Evolutionary conservation across 1,140 invertebrate genomes (phyloP), one percentile per base, ranked within the genome.

Genomic region (Drosophila mayri): DNA sequence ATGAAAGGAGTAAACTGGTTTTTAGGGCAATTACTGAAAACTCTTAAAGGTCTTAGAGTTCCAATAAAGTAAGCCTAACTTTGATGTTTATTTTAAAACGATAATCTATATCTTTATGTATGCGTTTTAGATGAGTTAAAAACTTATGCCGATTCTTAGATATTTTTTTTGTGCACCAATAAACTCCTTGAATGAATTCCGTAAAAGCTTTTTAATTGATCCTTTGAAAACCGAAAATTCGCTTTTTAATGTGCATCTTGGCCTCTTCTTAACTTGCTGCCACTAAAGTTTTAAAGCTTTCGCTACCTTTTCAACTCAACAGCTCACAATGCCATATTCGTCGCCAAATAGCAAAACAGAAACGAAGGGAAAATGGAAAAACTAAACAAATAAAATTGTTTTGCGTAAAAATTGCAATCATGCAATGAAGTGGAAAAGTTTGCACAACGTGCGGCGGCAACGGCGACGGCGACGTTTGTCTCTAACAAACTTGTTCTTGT

Each of bases 371-470:
- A 58, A 65, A 68, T 40, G 18, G 65, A 68, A 72, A 72, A 86
- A 76, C 71, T 79, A 87, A 87, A 67, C 79, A 87, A 86, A 86
- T 86, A 79, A 86, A 86, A 86, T 86, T 88, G 83, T 88, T 86
- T 86, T 88, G 84, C 83, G 84, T 86, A 88, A 86, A 83, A 86
- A 86, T 86, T 86, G 83, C 83, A 86, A 86, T 78, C 74, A 67
- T 76, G 73, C 74, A 76, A 76, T 76, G 74, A 76, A 86, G 84
- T 88, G 79, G 79, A 86, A 86, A 86, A 86, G 83, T 86, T 86
- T 86, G 79, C 80, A 76, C 76, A 86, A 86, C 83, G 83, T 86
- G 84, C 76, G 35, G 38, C 35, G 54, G 22, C 68, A 22, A 58
- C 30, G 55, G 55, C 43, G 38, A 65, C 41, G 67, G 41, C 72